These are phyloP conservation scores for Ceyx margarethae DNA, from an alignment of 2,113 vertebrate species.

Conservation along the genomic window DNA sequence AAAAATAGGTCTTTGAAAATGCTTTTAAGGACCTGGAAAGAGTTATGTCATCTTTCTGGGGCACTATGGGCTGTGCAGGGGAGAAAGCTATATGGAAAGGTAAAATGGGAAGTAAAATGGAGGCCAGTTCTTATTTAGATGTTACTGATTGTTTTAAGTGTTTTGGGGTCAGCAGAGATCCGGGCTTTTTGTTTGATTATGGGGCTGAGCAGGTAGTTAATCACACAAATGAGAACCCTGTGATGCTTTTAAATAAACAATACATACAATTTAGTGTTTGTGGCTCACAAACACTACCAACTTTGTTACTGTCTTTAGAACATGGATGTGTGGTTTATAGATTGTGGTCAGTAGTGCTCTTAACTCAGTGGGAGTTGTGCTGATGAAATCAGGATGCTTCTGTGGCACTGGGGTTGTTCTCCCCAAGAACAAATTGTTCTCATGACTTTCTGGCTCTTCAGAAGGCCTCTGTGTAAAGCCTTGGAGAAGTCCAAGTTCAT, in stretches of 20 bases:
- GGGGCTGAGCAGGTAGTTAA: constrained; percentile 41
- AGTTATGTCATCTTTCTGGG: constrained; percentile 30
- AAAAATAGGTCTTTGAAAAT: constrained; percentile 30
- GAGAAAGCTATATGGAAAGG: background rate
- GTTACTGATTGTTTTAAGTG: constrained; percentile 24
- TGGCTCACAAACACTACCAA: background rate
- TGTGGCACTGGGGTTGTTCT: background rate
- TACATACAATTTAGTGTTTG: background rate
- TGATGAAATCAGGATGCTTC: background rate
- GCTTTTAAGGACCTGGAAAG: constrained; percentile 24
- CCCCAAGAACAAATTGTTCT: background rate
- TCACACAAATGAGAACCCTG: constrained; percentile 33
- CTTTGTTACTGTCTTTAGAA: constrained; percentile 40
- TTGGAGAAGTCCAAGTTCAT: background rate
- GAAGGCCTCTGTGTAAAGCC: background rate
- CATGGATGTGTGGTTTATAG: constrained; percentile 49
- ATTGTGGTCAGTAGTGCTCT: constrained; percentile 4
- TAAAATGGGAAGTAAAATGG: constrained; percentile 7
- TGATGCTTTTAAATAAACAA: constrained; percentile 59
- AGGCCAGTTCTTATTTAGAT: constrained; percentile 16
- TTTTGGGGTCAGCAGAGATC: constrained; percentile 45
- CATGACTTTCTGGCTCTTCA: background rate
- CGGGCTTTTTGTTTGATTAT: constrained; percentile 17
- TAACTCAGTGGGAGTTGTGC: background rate
- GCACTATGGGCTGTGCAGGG: background rate